Base-by-base conservation (phyloP, 2,888 invertebrate species). In the Teinopalpus imperialis region DNA sequence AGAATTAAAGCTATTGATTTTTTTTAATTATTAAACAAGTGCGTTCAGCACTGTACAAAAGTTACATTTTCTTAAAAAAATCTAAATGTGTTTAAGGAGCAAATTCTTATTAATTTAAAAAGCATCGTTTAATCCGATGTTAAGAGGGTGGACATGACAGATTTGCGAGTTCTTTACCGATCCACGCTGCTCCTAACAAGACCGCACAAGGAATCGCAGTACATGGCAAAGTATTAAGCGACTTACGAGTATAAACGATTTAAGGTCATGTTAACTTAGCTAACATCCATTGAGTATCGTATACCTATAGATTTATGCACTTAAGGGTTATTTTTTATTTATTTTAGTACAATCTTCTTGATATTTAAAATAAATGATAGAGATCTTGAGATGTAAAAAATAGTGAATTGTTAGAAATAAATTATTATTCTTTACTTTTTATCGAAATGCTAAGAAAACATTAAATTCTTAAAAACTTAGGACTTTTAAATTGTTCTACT, bases 161-260 rank as follows among this genome's bases (percentile, higher is more conserved):
- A 66, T 67, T 67, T 66, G 66, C 56, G 66, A 66, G 56, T 53
- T 48, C 49, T 56, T 53, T 51, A 47, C 48, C 53, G 49, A 49
- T 52, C 51, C 49, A 49, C 51, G 51, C 51, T 60, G 61, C 61
- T 52, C 56, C 53, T 55, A 56, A 57, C 59, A 66, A 63, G 63
- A 61, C 56, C 63, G 56, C 53, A 51, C 52, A 41, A 35, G 46
- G 46, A 35, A 41, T 41, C 34, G 35, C 34, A 20, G 27, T 35
- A 40, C 41, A 46, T 16, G 35, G 29, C 41, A 29, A 46, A 40
- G 46, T 46, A 46, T 46, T 46, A 46, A 46, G 46, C 48, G 47
- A 43, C 50, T 51, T 37, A 40, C 39, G 39, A 40, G 39, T 34
- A 45, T 44, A 46, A 43, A 36, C 41, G 43, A 43, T 49, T 48